Percentiles rank a stretch among this genome's conserved stretches.
Conservation (phyloP, 2,888 invertebrate genomes). For the Melieria picta region DNA sequence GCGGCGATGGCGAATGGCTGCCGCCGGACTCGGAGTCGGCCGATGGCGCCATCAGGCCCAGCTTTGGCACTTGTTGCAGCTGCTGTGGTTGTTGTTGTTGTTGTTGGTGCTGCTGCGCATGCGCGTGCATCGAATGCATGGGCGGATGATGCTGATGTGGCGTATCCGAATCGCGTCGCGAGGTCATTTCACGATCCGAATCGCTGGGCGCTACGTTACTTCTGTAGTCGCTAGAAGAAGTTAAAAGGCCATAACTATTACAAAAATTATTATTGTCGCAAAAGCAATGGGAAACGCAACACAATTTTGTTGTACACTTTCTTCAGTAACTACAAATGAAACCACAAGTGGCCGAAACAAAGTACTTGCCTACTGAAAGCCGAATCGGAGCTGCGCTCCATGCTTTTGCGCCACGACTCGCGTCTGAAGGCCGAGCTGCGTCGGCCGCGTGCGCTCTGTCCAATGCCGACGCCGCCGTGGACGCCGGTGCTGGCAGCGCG, state of each 20-base stretch:
- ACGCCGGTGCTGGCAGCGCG: slow-evolving; percentile 50
- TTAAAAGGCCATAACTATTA: slow-evolving; percentile 67
- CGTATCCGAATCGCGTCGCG: slow-evolving; percentile 75
- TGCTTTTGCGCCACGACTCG: slow-evolving; percentile 90
- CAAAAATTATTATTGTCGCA: slow-evolving; percentile 53
- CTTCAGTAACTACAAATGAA: neutral
- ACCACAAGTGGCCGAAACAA: neutral
- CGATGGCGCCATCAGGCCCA: slow-evolving; percentile 74
- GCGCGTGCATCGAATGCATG: slow-evolving; percentile 34
- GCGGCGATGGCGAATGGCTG: slow-evolving; percentile 86
- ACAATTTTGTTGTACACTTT: too few species aligned
- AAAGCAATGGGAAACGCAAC: neutral
- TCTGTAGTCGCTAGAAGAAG: slow-evolving; percentile 85
- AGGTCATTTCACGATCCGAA: slow-evolving; percentile 87
- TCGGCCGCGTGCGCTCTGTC: slow-evolving; percentile 58
- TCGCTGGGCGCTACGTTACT: slow-evolving; percentile 91
- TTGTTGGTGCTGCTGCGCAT: slow-evolving; percentile 44
- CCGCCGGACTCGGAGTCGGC: slow-evolving; percentile 89
- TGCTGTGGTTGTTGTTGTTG: slow-evolving; percentile 33
- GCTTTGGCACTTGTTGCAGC: slow-evolving; percentile 68
- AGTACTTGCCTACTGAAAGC: slow-evolving; percentile 87
- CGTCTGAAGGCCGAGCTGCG: slow-evolving; percentile 74
- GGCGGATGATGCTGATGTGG: slow-evolving; percentile 58
- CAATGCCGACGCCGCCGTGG: slow-evolving; percentile 40
- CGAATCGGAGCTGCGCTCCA: slow-evolving; percentile 92